Evolutionary conservation across 2,888 invertebrate genomes (phyloP), one percentile per base, ranked within the genome.

Genomic region (Lithophane semibrunnea): DNA sequence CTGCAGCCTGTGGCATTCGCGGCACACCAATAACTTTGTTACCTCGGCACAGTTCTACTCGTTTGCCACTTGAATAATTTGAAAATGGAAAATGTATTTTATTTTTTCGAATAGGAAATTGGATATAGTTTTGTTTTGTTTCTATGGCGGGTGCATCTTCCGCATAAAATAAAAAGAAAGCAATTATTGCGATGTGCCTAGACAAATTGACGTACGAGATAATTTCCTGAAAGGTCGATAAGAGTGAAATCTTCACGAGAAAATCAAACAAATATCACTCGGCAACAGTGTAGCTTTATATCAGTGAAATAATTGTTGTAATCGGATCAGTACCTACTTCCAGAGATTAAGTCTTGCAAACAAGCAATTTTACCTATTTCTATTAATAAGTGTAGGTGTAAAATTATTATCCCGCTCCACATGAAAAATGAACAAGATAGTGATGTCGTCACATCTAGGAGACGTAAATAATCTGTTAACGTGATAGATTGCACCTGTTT

Each of bases 31-130:
- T 54, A 79, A 78, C 37, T 64, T 83, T 56, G 83, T 63, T 68
- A 79, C 68, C 84, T 67, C 63, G 24, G 13, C 66, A 37, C 77
- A 58, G 63, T 18, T 69, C 58, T 60, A 44, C 16, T 64, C 37
- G 65, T 54, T 70, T 60, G 54, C 60, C 42, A 84, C 42, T 61
- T 49, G 42, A 71, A 65, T 71, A 72, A 80, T 84, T 79, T 72
- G 44, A 66, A 66, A 78, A 72, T 58, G 44, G 74, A 65, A 72
- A 54, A 73, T 67, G 49, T 63, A 60, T 66, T 80, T 80, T 29
- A 42, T 44, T 61, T 84, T 84, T 78, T 12, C 63, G 16, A 52
- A 58, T 54, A 29, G 18, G 18, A 78, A 78, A 67, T 58, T 66
- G 44, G 37, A 24, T 63, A 42, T n/a, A n/a, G n/a, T n/a, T 64